phyloP scores from a whole-genome alignment of 2,888 invertebrate species.

The Sphinx pinastri region DNA sequence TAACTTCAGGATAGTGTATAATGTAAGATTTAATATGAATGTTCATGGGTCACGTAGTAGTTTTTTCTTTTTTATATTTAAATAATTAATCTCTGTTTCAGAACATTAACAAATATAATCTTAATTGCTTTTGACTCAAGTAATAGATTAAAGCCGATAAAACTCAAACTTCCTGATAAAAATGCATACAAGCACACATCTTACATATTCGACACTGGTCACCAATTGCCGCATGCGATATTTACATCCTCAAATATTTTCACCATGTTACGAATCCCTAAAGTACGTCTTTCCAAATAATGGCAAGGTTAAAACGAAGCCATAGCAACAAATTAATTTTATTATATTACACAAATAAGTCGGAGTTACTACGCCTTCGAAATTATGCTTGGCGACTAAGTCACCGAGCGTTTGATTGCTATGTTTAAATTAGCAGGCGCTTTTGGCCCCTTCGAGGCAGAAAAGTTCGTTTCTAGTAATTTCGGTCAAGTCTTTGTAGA shows the following conservation, averaged over 20 bases:
- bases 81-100: too few species aligned
- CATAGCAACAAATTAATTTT: slow-evolving; percentile 14
- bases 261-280: not conserved
- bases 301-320: slow-evolving; percentile 9
- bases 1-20: not conserved
- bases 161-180: too few species aligned
- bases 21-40: not conserved
- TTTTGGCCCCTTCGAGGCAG: not conserved
- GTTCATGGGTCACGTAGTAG: not conserved
- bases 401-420: slow-evolving; percentile 12
- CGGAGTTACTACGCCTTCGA: slow-evolving; percentile 4
- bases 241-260: not conserved
- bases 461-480: not conserved
- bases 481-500: not conserved
- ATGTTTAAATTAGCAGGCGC: slow-evolving; percentile 17
- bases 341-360: slow-evolving; percentile 1
- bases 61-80: not conserved
- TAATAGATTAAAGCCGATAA: too few species aligned
- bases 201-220: too few species aligned
- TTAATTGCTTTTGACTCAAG: too few species aligned
- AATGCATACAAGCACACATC: too few species aligned
- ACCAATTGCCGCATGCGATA: not conserved
- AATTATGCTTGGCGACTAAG: not conserved
- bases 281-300: not conserved
- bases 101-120: too few species aligned